phyloP scores from a whole-genome alignment of 2,797 vertebrate genomes.

The Salmo trutta region DNA sequence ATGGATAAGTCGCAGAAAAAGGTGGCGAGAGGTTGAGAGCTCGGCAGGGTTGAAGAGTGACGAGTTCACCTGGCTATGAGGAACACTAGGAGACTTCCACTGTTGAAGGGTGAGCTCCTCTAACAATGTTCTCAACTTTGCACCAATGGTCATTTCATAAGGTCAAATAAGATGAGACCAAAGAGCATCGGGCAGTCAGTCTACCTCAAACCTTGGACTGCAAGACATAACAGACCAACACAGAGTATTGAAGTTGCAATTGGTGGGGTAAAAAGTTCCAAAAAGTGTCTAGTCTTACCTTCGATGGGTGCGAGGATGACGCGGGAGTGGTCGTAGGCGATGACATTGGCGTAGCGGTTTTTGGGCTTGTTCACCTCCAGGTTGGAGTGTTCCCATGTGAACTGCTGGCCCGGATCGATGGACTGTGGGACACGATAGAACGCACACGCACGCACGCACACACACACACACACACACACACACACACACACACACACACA shows the following conservation, averaged over 20 bases:
- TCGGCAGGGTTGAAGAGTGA: constrained; percentile 44
- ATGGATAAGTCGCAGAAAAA: constrained; percentile 39
- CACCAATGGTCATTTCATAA: too few species aligned
- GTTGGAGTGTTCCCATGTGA: constrained; percentile 99
- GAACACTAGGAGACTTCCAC: constrained; percentile 60
- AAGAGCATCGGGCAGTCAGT: too few species aligned
- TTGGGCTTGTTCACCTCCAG: constrained; percentile 98
- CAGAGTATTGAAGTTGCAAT: not conserved
- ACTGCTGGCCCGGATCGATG: constrained; percentile 97
- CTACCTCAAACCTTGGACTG: constrained; percentile 23
- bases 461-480: too few species aligned
- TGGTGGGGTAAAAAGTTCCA: not conserved
- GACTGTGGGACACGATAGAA: constrained; percentile 75
- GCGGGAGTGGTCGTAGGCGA: constrained; percentile 96
- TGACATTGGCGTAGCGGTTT: constrained; percentile 97
- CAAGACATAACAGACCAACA: not conserved
- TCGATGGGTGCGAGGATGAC: constrained; percentile 95
- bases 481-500: too few species aligned
- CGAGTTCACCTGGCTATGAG: constrained; percentile 37
- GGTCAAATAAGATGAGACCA: too few species aligned
- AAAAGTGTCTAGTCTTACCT: constrained; percentile 73
- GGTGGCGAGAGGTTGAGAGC: constrained; percentile 36
- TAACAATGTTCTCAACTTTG: constrained; percentile 51
- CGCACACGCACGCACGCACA: not conserved
- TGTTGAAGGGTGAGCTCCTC: constrained; percentile 64